Evolutionary conservation across 1,140 invertebrate genomes (phyloP).

Genomic region (Dendroctonus valens): DNA sequence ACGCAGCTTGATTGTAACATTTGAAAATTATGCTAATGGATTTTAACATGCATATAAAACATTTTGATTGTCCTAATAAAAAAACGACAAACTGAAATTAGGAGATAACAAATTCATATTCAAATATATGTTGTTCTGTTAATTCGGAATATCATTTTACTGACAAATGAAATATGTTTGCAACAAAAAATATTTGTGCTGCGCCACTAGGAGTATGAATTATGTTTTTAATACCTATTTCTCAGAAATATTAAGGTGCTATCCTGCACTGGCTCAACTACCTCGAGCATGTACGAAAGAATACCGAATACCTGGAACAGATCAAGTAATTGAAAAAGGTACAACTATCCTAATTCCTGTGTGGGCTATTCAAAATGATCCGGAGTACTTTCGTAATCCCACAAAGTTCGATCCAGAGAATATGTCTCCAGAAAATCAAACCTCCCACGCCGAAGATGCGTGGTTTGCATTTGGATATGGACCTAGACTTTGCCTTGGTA

Average conservation of each 20-base stretch:
- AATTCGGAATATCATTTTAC: no score
- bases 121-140: no score
- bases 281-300: slow-evolving; percentile 45
- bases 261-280: slow-evolving; percentile 49
- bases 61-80: no score
- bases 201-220: no score
- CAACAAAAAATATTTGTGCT: no score
- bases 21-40: no score
- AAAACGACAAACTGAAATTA: no score
- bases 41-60: no score
- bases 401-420: slow-evolving; percentile 53
- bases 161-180: no score
- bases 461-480: slow-evolving; percentile 60
- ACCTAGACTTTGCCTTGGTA: slow-evolving; percentile 60
- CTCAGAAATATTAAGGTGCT: slow-evolving; percentile 53
- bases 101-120: no score
- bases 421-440: slow-evolving; percentile 49
- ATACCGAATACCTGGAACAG: slow-evolving; percentile 51
- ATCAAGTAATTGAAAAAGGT: slow-evolving; percentile 49
- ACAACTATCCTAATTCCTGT: slow-evolving; percentile 40
- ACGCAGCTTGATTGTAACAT: no score
- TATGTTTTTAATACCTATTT: not conserved
- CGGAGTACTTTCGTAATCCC: slow-evolving; percentile 50
- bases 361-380: slow-evolving; percentile 52
- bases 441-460: slow-evolving; percentile 24